Base-by-base conservation (phyloP, 2,113 vertebrate genomes). In the Eulacestoma nigropectus region DNA sequence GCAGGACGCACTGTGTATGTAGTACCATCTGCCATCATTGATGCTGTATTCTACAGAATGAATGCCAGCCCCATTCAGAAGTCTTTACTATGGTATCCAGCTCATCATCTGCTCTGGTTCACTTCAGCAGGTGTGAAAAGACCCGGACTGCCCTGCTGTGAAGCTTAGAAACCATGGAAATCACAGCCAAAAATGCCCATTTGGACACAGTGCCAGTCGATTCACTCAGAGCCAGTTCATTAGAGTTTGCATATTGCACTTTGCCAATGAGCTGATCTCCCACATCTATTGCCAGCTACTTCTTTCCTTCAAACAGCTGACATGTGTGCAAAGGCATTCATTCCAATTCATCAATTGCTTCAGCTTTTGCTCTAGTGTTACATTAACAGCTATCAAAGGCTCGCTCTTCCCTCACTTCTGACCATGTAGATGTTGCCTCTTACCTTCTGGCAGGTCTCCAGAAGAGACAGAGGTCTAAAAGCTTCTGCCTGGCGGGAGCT, bases 111-210 rank as follows among this genome's bases (percentile, higher is more conserved):
- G 91, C 93, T 93, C 65, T 89, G 81, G 90, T 95, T 96, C 84
- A 79, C 84, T 96, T 96, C 86, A 97, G 94, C 97, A 97, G 96
- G 93, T 97, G 94, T 97, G 82, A 93, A 93, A 96, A 95, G 90
- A 93, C 90, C 93, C 91, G 92, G 81, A 91, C 89, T 96, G 78
- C 89, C 95, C 95, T 90, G n/a, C 84, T 96, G 62, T 92, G 91
- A 90, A 87, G 94, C 87, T 94, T 74, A 77, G 86, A 95, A 97
- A 84, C 84, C 37, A 55, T 64, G 73, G 44, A 70, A 91, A 68
- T 87, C 52, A 29, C 72, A 68, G 93, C 93, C 94, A 97, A 94
- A 96, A 92, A 89, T 96, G 95, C 92, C 90, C 96, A 94, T 95
- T 97, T 94, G 93, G 95, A 94, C 91, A 82, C 85, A 60, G 87